phyloP scores from a whole-genome alignment of 2,113 vertebrate genomes.

The Festucalex cinctus region DNA sequence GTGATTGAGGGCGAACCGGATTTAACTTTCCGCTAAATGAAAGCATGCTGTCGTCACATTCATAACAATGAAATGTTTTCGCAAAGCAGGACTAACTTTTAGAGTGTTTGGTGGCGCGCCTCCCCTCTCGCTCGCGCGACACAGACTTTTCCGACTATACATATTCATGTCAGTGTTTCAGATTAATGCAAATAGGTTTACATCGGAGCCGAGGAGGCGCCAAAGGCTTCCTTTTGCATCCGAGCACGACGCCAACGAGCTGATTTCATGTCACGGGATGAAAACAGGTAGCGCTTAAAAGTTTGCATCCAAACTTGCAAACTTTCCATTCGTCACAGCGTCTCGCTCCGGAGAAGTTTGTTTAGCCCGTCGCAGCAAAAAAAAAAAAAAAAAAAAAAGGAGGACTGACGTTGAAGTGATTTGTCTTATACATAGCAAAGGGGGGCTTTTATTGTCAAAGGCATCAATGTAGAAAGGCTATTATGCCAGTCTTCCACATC shows the following conservation, averaged over 20 bases:
- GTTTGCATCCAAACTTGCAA: conserved; percentile 24
- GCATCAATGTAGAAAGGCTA: conserved; percentile 57
- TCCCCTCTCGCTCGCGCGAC: not conserved
- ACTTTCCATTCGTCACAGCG: conserved; percentile 27
- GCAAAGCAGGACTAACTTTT: not conserved
- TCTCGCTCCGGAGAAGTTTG: conserved; percentile 24
- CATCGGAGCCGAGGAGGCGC: not conserved
- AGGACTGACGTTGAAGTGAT: conserved; percentile 40
- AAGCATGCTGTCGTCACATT: not conserved
- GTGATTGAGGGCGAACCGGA: not conserved
- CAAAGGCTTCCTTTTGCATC: not conserved
- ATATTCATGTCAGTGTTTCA: not conserved
- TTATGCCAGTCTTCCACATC: conserved; percentile 66
- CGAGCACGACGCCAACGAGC: not conserved
- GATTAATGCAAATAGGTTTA: not conserved
- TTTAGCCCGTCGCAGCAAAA: conserved; percentile 39
- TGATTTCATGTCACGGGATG: not conserved
- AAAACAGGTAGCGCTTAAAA: conserved; percentile 24
- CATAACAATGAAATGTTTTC: not conserved
- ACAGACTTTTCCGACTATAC: not conserved
- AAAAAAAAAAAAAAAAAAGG: not conserved
- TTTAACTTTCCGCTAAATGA: not conserved
- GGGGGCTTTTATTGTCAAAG: conserved; percentile 47
- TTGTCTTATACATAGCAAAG: conserved; percentile 48
- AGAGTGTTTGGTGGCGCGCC: not conserved